A percentile compares a stretch with the other conserved stretches of the same genome.
Evolutionary conservation across 1,140 invertebrate species (phyloP).

Genomic region (Ylistrum balloti): DNA sequence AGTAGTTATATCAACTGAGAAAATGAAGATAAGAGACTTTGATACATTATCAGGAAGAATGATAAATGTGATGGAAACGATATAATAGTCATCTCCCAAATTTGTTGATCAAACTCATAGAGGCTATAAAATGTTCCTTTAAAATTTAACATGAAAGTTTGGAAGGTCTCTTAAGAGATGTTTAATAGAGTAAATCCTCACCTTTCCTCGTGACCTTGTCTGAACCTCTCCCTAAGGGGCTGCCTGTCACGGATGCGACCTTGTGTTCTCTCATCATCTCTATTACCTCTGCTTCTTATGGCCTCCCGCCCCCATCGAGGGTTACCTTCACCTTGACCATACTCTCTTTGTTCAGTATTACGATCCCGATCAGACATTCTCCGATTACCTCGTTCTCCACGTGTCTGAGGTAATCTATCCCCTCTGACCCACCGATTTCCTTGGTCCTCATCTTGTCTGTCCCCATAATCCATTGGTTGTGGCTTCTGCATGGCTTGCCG

Average conservation of each 20-base stretch:
- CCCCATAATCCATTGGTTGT: slow-evolving; percentile 50
- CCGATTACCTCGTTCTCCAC: slow-evolving; percentile 42
- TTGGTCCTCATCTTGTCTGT: slow-evolving; percentile 58
- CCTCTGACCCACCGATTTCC: slow-evolving; percentile 63
- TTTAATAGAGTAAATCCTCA: neutral
- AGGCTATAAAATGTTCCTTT: too few species aligned
- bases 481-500: slow-evolving; percentile 64
- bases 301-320: slow-evolving; percentile 38
- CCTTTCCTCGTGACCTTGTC: slow-evolving; percentile 43
- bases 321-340: neutral
- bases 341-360: neutral
- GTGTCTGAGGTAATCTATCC: slow-evolving; percentile 58
- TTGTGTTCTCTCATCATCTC: slow-evolving; percentile 49
- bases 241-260: slow-evolving; percentile 30
- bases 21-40: too few species aligned
- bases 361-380: slow-evolving; percentile 15
- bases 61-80: too few species aligned
- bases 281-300: slow-evolving; percentile 18
- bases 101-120: too few species aligned
- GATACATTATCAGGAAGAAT: too few species aligned
- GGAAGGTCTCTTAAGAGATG: neutral
- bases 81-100: too few species aligned
- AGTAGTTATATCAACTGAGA: too few species aligned
- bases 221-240: neutral
- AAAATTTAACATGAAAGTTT: too few species aligned